phyloP scores from a whole-genome alignment of 2,888 invertebrate genomes.

The Temnothorax rugatulus region DNA sequence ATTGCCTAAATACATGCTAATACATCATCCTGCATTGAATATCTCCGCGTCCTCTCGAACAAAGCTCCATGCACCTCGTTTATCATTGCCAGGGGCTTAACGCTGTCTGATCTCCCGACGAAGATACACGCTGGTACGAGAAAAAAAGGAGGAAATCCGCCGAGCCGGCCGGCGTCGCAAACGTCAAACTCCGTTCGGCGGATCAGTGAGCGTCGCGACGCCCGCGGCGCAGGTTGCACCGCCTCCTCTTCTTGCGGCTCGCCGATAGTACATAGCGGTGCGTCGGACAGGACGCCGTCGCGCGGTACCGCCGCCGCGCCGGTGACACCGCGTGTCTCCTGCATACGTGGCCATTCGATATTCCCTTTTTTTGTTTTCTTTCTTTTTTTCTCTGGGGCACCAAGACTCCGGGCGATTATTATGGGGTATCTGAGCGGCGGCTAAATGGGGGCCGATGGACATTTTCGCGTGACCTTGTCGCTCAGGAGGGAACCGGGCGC shows the following conservation, averaged over 20 bases:
- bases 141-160: slow-evolving; percentile 50
- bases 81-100: slow-evolving; percentile 6
- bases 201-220: slow-evolving; percentile 83
- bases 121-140: not conserved
- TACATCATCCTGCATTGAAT: slow-evolving; percentile 21
- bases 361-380: not conserved
- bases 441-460: slow-evolving; percentile 82
- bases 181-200: slow-evolving; percentile 49
- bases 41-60: not conserved
- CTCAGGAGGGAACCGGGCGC: slow-evolving; percentile 87
- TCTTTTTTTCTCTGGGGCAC: not conserved
- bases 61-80: slow-evolving; percentile 14
- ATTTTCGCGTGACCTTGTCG: slow-evolving; percentile 87
- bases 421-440: slow-evolving; percentile 61
- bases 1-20: not conserved
- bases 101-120: not conserved
- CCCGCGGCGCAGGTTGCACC: slow-evolving; percentile 76
- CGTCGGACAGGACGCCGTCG: not conserved
- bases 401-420: slow-evolving; percentile 36
- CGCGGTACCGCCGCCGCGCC: not conserved
- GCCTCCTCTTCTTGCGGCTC: slow-evolving; percentile 3
- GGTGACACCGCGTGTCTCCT: slow-evolving; percentile 1
- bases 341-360: not conserved
- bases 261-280: slow-evolving; percentile 1
- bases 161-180: slow-evolving; percentile 65